Evolutionary conservation across 2,888 invertebrate genomes (phyloP), one percentile per base, ranked within the genome.

Genomic region (Drosophila ezoana): DNA sequence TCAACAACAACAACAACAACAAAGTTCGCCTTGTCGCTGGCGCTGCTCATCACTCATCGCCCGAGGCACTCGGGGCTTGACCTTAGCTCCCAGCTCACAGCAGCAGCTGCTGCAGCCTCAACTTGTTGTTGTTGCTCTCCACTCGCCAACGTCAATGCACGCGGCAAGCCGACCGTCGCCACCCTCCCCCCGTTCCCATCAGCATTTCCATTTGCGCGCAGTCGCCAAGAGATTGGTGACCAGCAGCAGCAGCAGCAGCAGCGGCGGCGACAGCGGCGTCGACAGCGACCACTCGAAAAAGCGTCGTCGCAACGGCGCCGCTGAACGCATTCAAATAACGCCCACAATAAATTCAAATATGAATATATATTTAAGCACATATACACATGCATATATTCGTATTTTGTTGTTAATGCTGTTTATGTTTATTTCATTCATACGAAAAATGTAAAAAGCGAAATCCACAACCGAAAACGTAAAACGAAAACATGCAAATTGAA

Each of bases 81-180:
- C 83, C 87, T 84, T 84, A 84, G 71, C 68, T 60, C 70, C 71
- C 66, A 48, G 35, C 37, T 14, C 28, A 8, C 8, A 44, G 63
- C 60, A 58, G 61, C 69, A 43, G 70, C 62, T 51, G 71, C 48
- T 35, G 53, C 54, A 60, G 61, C 38, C 49, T 54, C 28, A 51
- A 54, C 41, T 44, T 57, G 64, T 37, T 56, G 64, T 37, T 56
- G 47, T 48, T 59, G 60, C 33, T 54, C 60, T 49, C 60, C 51
- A 59, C 62, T 85, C 69, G 73, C 81, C 83, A 81, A 81, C 86
- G 87, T 84, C 83, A 84, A 84, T 79, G 83, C 65, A 84, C 86
- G 81, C 76, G 28, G 78, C 41, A 63, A 58, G 65, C 76, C 60
- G 62, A 57, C 57, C 57, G 44, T 40, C 67, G 20, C 13, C 23